phyloP scores from a whole-genome alignment of 1,140 invertebrate genomes.

The Drosophila fuyamai region DNA sequence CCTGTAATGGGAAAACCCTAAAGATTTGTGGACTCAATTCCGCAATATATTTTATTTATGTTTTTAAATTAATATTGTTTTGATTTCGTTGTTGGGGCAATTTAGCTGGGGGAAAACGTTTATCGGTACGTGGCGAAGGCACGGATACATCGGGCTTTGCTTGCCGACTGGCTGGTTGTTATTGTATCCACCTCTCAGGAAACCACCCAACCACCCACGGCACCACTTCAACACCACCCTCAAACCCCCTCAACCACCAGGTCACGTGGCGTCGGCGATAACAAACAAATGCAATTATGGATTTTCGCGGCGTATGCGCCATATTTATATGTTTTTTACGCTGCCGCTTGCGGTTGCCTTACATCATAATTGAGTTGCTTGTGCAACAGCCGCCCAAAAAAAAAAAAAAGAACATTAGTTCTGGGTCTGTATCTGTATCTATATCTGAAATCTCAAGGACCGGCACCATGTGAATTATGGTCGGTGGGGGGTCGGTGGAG shows the following conservation, averaged over 20 bases:
- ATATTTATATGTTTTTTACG: slow-evolving; percentile 56
- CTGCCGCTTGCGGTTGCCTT: slow-evolving; percentile 52
- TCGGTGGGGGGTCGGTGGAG: neutral
- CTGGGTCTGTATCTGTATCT: neutral
- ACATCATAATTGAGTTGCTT: slow-evolving; percentile 73
- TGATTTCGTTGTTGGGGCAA: neutral
- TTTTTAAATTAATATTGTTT: neutral
- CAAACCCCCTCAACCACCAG: neutral
- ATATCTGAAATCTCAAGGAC: neutral
- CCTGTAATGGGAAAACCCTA: no score
- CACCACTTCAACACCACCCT: neutral
- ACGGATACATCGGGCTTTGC: slow-evolving; percentile 9
- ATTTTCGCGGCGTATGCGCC: slow-evolving; percentile 70
- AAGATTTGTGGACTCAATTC: neutral
- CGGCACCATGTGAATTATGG: slow-evolving; percentile 10
- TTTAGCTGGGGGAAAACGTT: slow-evolving; percentile 12
- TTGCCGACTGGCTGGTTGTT: slow-evolving; percentile 8
- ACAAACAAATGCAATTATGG: slow-evolving; percentile 79
- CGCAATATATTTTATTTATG: neutral
- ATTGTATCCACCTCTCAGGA: neutral
- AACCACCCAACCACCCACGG: neutral
- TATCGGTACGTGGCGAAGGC: neutral
- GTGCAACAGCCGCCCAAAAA: neutral
- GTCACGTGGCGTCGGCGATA: slow-evolving; percentile 42
- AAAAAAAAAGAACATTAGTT: slow-evolving; percentile 9